Conservation (phyloP, 2,797 vertebrate species). For the Dromococcyx pavoninus region DNA sequence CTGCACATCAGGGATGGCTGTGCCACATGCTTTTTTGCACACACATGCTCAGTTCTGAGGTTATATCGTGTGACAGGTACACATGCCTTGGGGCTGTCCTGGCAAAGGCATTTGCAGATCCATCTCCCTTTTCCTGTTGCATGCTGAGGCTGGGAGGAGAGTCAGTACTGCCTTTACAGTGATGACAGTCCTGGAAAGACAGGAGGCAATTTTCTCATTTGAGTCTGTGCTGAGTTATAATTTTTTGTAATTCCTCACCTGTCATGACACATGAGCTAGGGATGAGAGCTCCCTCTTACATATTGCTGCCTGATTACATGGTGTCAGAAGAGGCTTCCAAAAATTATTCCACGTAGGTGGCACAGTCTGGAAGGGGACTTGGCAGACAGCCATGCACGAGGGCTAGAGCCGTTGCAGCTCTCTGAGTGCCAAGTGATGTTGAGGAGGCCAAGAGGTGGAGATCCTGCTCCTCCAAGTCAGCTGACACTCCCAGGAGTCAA, state of each 20-base stretch:
- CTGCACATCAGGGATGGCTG: rapidly evolving
- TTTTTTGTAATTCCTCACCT: constrained; percentile 47
- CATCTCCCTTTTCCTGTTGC: neutral
- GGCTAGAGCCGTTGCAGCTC: neutral
- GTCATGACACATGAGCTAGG: constrained; percentile 1
- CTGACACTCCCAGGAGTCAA: neutral
- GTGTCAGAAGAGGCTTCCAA: constrained; percentile 39
- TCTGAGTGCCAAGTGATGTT: rapidly evolving
- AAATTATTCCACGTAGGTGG: constrained; percentile 20
- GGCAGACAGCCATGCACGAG: neutral
- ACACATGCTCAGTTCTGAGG: rapidly evolving
- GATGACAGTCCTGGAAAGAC: constrained; percentile 7
- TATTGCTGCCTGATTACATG: constrained; percentile 25
- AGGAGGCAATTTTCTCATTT: constrained; percentile 57
- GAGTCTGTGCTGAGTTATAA: constrained; percentile 41
- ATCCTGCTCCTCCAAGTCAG: neutral
- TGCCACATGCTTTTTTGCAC: neutral
- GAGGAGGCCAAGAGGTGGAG: neutral
- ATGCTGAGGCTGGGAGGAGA: neutral
- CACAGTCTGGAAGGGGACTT: neutral
- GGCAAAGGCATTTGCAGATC: rapidly evolving
- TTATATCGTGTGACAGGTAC: rapidly evolving
- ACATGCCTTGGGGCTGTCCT: rapidly evolving
- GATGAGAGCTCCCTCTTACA: constrained; percentile 27
- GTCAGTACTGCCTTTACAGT: neutral